Percentiles rank a stretch among this genome's conserved stretches.
Evolutionary conservation across 53 echinoderm and acorn worm species (phyloP).

Genomic region (Holothuria leucospilota): DNA sequence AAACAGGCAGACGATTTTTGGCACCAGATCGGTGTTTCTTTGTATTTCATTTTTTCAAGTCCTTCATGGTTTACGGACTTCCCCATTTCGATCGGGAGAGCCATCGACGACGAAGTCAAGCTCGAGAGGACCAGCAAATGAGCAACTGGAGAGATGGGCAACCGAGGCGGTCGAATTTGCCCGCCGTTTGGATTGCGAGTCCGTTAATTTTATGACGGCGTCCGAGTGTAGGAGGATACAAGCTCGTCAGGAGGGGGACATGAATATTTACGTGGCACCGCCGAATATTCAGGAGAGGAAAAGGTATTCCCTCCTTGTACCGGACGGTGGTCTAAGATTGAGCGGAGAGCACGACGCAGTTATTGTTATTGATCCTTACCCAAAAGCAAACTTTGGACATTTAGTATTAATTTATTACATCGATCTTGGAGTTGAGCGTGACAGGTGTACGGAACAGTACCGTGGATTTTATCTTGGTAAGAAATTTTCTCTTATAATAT

Average conservation of each 20-base stretch:
- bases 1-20: not conserved
- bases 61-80: constrained; percentile 11
- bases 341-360: constrained; percentile 90
- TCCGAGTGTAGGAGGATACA: constrained; percentile 73
- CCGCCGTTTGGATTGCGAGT: constrained; percentile 75
- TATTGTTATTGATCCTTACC: constrained; percentile 84
- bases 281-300: constrained; percentile 55
- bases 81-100: not conserved
- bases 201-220: constrained; percentile 72
- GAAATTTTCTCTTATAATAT: constrained; percentile 18
- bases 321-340: constrained; percentile 84
- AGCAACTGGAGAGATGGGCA: constrained; percentile 72
- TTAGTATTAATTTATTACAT: constrained; percentile 87
- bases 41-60: constrained; percentile 39
- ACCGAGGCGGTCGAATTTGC: constrained; percentile 68
- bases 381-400: constrained; percentile 88
- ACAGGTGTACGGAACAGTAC: constrained; percentile 64
- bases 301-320: constrained; percentile 70
- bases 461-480: constrained; percentile 81
- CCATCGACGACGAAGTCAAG: constrained; percentile 5
- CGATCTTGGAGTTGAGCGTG: constrained; percentile 74
- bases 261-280: constrained; percentile 86
- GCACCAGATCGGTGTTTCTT: not conserved
- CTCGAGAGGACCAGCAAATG: not conserved
- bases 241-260: constrained; percentile 57